Conservation (phyloP, 2,888 invertebrate species). For the Chloroclystis v-ata region DNA sequence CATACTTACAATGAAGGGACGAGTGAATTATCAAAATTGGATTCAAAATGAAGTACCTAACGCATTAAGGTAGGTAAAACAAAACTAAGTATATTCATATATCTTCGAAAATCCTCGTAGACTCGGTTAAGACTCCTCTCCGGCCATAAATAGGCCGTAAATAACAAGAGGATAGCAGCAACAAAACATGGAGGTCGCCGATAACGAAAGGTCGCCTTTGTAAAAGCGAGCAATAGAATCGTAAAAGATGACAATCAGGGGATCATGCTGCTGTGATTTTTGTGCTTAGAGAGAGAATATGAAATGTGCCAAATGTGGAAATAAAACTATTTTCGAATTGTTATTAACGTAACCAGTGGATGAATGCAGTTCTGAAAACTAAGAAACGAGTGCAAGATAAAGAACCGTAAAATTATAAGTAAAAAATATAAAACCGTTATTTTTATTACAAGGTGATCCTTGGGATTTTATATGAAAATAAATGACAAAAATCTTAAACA, state of each 20-base stretch:
- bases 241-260: conserved; percentile 40
- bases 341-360: background rate
- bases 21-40: too few relatives aligned
- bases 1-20: too few relatives aligned
- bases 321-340: background rate
- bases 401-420: too few relatives aligned
- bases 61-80: background rate
- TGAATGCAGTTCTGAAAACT: too few relatives aligned
- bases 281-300: conserved; percentile 7
- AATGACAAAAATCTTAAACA: too few relatives aligned
- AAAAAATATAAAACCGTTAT: too few relatives aligned
- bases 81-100: background rate
- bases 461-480: too few relatives aligned
- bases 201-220: conserved; percentile 36
- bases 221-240: conserved; percentile 35
- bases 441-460: too few relatives aligned
- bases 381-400: too few relatives aligned
- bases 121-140: conserved; percentile 19
- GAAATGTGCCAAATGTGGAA: background rate
- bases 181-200: conserved; percentile 29
- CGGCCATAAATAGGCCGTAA: conserved; percentile 28
- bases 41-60: too few relatives aligned
- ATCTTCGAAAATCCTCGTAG: conserved; percentile 1
- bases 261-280: conserved; percentile 28
- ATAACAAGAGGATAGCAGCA: conserved; percentile 26